Evolutionary conservation across 1,140 invertebrate species (phyloP).

Genomic region (Ylistrum balloti): DNA sequence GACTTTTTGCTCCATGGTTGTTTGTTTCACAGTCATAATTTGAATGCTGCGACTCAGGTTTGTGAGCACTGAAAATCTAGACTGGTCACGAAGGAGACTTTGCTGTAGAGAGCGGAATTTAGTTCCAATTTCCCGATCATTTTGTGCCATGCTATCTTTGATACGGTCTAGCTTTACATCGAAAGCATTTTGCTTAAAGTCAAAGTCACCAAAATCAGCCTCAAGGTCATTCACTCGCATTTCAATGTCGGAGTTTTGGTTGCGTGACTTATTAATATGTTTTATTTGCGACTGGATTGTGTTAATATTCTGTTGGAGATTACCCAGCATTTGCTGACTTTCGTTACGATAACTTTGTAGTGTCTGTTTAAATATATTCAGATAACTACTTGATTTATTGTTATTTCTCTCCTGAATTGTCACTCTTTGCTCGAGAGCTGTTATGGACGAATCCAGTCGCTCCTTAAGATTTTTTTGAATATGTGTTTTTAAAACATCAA

Average conservation of each 20-base stretch:
- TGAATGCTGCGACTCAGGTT: neutral
- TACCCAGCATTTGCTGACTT: constrained; percentile 42
- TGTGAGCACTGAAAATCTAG: neutral
- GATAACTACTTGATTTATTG: constrained; percentile 52
- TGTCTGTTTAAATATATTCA: constrained; percentile 57
- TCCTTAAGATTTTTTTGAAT: constrained; percentile 43
- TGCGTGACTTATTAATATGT: constrained; percentile 10
- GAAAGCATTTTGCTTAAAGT: constrained; percentile 26
- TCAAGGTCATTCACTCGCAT: constrained; percentile 50
- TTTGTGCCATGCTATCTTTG: constrained; percentile 42
- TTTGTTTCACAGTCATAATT: constrained; percentile 28
- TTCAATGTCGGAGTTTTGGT: constrained; percentile 58
- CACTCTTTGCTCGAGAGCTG: constrained; percentile 44
- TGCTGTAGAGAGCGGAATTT: constrained; percentile 43
- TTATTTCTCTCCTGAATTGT: constrained; percentile 46
- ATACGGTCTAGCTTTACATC: constrained; percentile 41
- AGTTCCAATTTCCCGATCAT: constrained; percentile 40
- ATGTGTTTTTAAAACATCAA: neutral
- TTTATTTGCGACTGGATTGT: constrained; percentile 31
- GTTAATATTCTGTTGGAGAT: constrained; percentile 45
- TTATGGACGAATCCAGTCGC: neutral
- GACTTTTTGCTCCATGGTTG: constrained; percentile 41
- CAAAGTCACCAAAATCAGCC: constrained; percentile 44
- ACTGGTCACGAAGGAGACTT: constrained; percentile 31
- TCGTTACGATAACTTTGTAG: constrained; percentile 52